Conservation (phyloP, 2,888 invertebrate species). For the Cheiracanthium punctorium region DNA sequence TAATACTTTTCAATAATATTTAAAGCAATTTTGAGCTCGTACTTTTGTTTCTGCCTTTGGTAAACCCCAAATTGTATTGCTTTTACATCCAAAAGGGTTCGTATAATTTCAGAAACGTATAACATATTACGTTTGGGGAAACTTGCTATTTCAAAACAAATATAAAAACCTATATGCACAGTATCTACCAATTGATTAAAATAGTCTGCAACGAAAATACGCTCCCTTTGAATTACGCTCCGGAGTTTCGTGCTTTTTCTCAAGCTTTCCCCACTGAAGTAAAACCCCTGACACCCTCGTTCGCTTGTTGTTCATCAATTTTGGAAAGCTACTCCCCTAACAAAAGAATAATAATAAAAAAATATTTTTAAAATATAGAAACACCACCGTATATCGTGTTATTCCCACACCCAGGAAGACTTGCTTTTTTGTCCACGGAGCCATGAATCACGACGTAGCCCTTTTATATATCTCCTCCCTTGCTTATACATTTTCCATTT, state of each 20-base stretch:
- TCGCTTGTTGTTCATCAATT: constrained; percentile 68
- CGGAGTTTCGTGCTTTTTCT: constrained; percentile 21
- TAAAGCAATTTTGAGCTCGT: no score
- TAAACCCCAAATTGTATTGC: no score
- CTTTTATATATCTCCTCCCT: no score
- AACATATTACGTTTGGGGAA: no score
- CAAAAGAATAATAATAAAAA: constrained; percentile 7
- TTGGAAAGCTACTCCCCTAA: constrained; percentile 30
- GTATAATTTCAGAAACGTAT: no score
- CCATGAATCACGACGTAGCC: constrained; percentile 51
- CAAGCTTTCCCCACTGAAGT: constrained; percentile 34
- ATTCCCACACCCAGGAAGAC: constrained; percentile 48
- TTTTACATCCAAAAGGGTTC: no score
- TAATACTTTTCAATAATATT: no score
- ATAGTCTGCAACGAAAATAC: not conserved
- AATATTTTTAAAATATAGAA: constrained; percentile 29
- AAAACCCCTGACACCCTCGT: constrained; percentile 40
- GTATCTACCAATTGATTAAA: not conserved
- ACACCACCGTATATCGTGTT: constrained; percentile 6
- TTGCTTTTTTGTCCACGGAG: constrained; percentile 16
- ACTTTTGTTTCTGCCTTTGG: no score
- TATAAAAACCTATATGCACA: no score
- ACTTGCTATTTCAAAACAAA: no score
- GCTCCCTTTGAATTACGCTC: not conserved
- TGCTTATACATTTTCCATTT: not conserved